Percentiles rank a stretch among this genome's conserved stretches.
Evolutionary conservation across 2,113 vertebrate genomes (phyloP).

Genomic region (human (Homo sapiens)): GRCh38 chr4:67022001-67022500

Average conservation of each 20-base stretch:
- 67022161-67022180: not conserved
- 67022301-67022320: not conserved
- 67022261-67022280: not conserved
- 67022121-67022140: not conserved
- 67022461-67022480: not conserved
- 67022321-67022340: not conserved
- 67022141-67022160: not conserved
- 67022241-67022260: not conserved
- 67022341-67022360: not conserved
- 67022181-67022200: not conserved
- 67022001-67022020: not conserved
- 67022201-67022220: not conserved
- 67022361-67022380: not conserved
- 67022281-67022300: not conserved
- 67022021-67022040: not conserved
- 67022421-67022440: not conserved
- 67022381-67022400: not conserved
- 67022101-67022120: not conserved
- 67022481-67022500: not conserved
- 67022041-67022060: not conserved
- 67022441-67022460: not conserved
- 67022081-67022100: not conserved
- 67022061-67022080: not conserved
- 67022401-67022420: not conserved
- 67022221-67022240: not conserved